phyloP scores from a whole-genome alignment of 2,797 vertebrate genomes.

The Rhinophrynus dorsalis region DNA sequence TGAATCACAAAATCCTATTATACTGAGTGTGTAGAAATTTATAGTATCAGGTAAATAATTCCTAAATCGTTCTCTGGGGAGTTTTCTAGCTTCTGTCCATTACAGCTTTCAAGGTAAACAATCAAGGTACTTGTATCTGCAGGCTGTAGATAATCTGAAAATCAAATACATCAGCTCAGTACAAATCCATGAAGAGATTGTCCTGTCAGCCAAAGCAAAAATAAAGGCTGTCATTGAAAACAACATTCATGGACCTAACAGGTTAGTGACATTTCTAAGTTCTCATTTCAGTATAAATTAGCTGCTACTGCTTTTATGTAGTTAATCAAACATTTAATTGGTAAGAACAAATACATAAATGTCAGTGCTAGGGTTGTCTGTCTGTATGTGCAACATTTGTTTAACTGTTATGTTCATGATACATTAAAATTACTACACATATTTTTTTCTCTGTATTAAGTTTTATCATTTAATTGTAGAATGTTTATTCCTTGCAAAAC shows the following conservation, averaged over 20 bases:
- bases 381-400: background rate
- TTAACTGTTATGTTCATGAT: background rate
- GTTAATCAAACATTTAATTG: too few species aligned
- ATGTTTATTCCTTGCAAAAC: too few species aligned
- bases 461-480: too few species aligned
- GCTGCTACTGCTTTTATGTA: too few species aligned
- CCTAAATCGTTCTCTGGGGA: slow-evolving; percentile 59
- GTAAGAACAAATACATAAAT: too few species aligned
- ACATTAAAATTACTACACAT: too few species aligned
- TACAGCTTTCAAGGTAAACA: slow-evolving; percentile 64
- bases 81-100: slow-evolving; percentile 59
- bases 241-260: slow-evolving; percentile 50
- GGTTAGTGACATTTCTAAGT: slow-evolving; percentile 54
- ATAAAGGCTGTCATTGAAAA: slow-evolving; percentile 63
- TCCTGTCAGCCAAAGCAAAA: slow-evolving; percentile 62
- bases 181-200: slow-evolving; percentile 66
- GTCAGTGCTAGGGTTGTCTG: background rate
- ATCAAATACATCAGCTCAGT: slow-evolving; percentile 66
- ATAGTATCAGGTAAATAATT: slow-evolving; percentile 44
- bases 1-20: slow-evolving; percentile 5
- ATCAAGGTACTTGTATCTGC: slow-evolving; percentile 64
- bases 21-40: background rate
- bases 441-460: too few species aligned
- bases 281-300: background rate
- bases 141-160: slow-evolving; percentile 68